phyloP scores from a whole-genome alignment of 2,797 vertebrate species.

The Hippopotamyrus pictus region DNA sequence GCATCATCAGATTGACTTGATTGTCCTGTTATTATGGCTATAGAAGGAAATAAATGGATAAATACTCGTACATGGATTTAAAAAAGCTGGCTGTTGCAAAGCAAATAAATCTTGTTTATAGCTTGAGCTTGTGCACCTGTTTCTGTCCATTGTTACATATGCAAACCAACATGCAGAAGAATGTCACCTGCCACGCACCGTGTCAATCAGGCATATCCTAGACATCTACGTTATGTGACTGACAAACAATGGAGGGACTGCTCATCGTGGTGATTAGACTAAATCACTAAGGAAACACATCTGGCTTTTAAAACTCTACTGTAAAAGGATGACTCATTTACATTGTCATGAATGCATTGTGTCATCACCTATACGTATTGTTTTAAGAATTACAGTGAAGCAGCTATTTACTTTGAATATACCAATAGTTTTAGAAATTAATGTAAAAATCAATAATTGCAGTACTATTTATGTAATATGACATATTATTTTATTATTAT shows the following conservation, averaged over 20 bases:
- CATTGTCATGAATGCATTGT: not conserved
- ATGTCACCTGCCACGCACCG: not conserved
- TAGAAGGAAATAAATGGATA: slow-evolving; percentile 34
- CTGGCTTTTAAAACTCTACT: not conserved
- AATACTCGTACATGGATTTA: slow-evolving; percentile 25
- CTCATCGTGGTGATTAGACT: not conserved
- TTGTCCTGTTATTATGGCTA: slow-evolving; percentile 26
- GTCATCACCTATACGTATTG: not conserved
- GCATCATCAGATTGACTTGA: slow-evolving; percentile 6
- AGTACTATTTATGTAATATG: not conserved
- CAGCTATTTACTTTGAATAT: not conserved
- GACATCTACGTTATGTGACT: not conserved
- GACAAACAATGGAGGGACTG: not conserved
- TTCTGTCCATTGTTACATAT: not conserved
- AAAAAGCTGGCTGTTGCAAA: slow-evolving; percentile 34
- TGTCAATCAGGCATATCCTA: not conserved
- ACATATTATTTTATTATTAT: not conserved
- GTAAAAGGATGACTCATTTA: not conserved
- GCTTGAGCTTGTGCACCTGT: not conserved
- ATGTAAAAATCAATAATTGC: not conserved
- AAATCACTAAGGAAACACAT: not conserved
- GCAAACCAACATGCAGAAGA: not conserved
- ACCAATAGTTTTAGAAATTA: not conserved
- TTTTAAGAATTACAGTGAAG: not conserved
- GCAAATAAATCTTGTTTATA: slow-evolving; percentile 46